A percentile compares a stretch with the other conserved stretches of the same genome.
phyloP scores from a whole-genome alignment of 2,113 vertebrate species.

The Trinectes maculatus region DNA sequence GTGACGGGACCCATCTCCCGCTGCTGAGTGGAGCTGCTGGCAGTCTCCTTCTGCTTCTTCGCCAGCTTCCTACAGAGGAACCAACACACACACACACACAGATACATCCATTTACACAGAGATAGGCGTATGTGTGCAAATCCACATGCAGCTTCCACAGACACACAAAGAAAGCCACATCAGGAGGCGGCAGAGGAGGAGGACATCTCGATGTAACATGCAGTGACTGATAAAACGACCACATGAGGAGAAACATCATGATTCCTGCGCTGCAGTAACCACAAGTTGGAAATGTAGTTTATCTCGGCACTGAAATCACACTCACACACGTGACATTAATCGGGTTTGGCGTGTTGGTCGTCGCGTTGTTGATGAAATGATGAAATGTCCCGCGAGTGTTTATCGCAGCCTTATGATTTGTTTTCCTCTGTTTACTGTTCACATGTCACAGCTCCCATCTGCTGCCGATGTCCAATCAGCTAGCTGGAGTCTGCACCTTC shows the following conservation, averaged over 20 bases:
- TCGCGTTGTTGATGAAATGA: too few relatives aligned
- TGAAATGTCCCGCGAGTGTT: constrained; percentile 21
- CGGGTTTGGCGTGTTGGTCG: too few relatives aligned
- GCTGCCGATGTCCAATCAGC: constrained; percentile 15
- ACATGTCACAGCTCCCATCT: constrained; percentile 50
- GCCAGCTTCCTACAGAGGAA: constrained; percentile 91
- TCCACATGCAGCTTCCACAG: background rate
- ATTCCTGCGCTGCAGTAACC: constrained; percentile 8
- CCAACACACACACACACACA: constrained; percentile 27
- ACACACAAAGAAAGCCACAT: background rate
- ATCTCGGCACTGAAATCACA: too few relatives aligned
- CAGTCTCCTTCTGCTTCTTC: constrained; percentile 98
- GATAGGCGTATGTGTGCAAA: background rate
- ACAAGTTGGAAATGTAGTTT: too few relatives aligned
- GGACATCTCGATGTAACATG: background rate
- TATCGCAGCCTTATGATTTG: constrained; percentile 7
- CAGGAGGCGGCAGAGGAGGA: background rate
- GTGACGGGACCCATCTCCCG: constrained; percentile 95
- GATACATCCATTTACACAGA: background rate
- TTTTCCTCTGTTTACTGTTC: constrained; percentile 9
- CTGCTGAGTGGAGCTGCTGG: constrained; percentile 92
- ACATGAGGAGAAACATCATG: background rate
- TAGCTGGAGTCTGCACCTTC: constrained; percentile 24
- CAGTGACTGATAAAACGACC: constrained; percentile 1
- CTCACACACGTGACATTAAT: too few relatives aligned